Evolutionary conservation across 2,113 vertebrate genomes (phyloP).

Genomic region (Mormoops blainvillei): DNA sequence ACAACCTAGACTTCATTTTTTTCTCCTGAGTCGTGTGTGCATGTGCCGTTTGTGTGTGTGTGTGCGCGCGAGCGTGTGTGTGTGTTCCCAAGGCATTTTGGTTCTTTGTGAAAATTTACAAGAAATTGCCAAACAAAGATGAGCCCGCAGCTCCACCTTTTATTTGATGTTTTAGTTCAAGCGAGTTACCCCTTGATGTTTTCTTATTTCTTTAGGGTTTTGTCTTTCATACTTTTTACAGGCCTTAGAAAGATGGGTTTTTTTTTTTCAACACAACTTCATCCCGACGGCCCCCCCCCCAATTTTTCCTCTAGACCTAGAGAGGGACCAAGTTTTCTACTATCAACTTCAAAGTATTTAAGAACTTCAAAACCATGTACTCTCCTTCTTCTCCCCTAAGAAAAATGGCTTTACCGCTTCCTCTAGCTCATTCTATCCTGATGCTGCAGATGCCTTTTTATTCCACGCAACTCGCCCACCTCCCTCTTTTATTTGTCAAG

Average conservation of each 20-base stretch:
- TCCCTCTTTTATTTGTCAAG: neutral
- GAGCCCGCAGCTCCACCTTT: neutral
- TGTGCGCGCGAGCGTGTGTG: neutral
- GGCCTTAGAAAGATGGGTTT: neutral
- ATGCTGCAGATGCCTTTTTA: neutral
- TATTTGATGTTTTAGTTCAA: neutral
- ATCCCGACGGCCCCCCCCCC: neutral
- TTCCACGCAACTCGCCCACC: neutral
- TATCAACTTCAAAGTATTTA: neutral
- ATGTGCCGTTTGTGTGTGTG: neutral
- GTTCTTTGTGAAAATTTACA: conserved; percentile 12
- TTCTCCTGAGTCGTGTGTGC: neutral
- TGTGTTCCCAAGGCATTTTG: neutral
- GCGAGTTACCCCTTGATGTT: neutral
- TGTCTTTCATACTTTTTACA: neutral
- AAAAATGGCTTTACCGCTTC: neutral
- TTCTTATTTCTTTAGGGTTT: neutral
- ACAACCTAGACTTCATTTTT: neutral
- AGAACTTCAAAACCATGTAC: neutral
- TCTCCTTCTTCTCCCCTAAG: neutral
- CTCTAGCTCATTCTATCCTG: neutral
- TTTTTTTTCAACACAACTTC: neutral
- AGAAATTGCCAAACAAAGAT: neutral
- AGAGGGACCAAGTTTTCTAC: neutral
- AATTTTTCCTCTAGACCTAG: neutral